Evolutionary conservation across 2,113 vertebrate genomes (phyloP).

Genomic region (Cyprinodon brontotheroides): DNA sequence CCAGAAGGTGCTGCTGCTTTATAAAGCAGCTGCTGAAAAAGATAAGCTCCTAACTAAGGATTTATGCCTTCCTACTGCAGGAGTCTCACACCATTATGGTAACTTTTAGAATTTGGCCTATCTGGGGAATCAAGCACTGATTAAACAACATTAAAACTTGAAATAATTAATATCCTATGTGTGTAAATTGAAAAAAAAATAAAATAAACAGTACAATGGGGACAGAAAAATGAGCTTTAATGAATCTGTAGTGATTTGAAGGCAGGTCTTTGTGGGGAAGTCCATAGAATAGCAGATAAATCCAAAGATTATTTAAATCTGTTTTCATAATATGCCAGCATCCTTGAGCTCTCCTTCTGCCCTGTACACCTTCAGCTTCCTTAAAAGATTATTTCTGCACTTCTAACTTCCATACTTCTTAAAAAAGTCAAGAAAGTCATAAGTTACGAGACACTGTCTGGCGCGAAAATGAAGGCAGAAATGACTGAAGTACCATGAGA

Average conservation of each 20-base stretch:
- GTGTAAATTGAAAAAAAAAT: not conserved
- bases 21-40: conserved; percentile 35
- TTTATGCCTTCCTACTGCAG: conserved; percentile 2
- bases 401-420: conserved; percentile 66
- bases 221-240: not conserved
- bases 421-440: conserved; percentile 63
- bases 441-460: conserved; percentile 63
- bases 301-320: conserved; percentile 61
- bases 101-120: not conserved
- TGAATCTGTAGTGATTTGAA: not conserved
- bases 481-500: conserved; percentile 62
- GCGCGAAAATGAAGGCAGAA: conserved; percentile 41
- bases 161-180: not conserved
- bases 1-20: conserved; percentile 20
- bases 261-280: conserved; percentile 19
- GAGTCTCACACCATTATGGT: not conserved
- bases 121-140: not conserved
- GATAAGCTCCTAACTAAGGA: conserved; percentile 30
- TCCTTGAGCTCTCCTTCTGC: conserved; percentile 34
- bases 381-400: conserved; percentile 55
- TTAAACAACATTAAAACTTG: not conserved
- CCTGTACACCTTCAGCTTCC: conserved; percentile 57
- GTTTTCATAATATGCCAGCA: conserved; percentile 56
- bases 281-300: conserved; percentile 51
- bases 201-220: not conserved